Conservation (phyloP, 1,140 invertebrate species). For the Achroia grisella region DNA sequence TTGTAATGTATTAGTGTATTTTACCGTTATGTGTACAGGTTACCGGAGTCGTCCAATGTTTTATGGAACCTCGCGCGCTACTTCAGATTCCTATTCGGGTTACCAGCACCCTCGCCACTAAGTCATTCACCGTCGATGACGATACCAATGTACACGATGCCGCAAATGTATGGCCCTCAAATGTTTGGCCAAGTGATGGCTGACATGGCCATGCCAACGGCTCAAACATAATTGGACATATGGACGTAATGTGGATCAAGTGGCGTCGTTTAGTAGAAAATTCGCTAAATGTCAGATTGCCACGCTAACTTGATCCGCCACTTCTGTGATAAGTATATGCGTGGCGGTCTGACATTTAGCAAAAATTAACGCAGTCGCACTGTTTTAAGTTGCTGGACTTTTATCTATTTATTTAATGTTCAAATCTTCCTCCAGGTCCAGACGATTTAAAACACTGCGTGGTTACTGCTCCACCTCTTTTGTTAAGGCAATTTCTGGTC, state of each 20-base stretch:
- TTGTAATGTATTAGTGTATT: conserved; percentile 21
- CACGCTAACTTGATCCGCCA: conserved; percentile 53
- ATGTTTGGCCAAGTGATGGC: conserved; percentile 38
- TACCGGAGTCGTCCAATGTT: conserved; percentile 68
- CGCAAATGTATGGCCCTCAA: conserved; percentile 41
- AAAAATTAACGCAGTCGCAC: conserved; percentile 26
- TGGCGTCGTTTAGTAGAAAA: conserved; percentile 32
- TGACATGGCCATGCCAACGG: conserved; percentile 39
- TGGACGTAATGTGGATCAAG: conserved; percentile 52
- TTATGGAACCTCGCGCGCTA: conserved; percentile 69
- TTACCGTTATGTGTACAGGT: conserved; percentile 46
- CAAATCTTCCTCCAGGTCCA: conserved; percentile 19
- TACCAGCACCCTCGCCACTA: conserved; percentile 49
- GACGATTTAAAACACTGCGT: conserved; percentile 39
- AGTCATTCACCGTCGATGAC: conserved; percentile 45
- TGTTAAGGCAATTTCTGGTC: neutral
- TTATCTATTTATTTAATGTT: conserved; percentile 8
- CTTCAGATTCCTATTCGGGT: conserved; percentile 66
- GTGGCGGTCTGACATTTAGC: conserved; percentile 69
- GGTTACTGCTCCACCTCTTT: conserved; percentile 9
- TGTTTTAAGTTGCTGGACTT: conserved; percentile 49
- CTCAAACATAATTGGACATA: conserved; percentile 59
- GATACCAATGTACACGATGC: conserved; percentile 57
- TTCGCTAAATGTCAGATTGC: conserved; percentile 63
- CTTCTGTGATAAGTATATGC: conserved; percentile 5